Conservation (phyloP, 2,797 vertebrate species). For the Chrosomus eos region DNA sequence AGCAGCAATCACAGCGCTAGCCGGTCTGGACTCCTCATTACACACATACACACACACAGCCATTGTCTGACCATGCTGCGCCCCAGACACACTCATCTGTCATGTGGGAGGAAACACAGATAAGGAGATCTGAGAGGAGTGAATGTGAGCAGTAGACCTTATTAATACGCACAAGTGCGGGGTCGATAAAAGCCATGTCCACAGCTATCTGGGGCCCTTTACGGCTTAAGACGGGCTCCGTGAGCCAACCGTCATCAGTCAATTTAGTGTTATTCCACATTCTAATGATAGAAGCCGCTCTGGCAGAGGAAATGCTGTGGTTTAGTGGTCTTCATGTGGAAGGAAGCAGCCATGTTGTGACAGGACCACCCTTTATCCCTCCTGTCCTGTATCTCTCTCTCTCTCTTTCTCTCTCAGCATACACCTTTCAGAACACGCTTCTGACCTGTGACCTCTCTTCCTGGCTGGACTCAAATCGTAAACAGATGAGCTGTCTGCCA, state of each 20-base stretch:
- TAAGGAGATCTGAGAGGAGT: slow-evolving; percentile 59
- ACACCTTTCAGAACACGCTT: slow-evolving; percentile 50
- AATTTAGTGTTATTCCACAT: slow-evolving; percentile 41
- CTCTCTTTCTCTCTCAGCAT: slow-evolving; percentile 15
- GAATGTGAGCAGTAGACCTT: slow-evolving; percentile 52
- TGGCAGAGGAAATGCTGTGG: slow-evolving; percentile 34
- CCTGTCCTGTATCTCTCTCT: slow-evolving; percentile 14
- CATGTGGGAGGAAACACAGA: slow-evolving; percentile 59
- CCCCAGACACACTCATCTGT: slow-evolving; percentile 60
- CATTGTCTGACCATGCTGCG: slow-evolving; percentile 61
- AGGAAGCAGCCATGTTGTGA: slow-evolving; percentile 38
- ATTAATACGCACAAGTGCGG: slow-evolving; percentile 61
- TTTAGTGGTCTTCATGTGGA: slow-evolving; percentile 32
- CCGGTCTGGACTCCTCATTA: slow-evolving; percentile 58
- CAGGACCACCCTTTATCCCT: slow-evolving; percentile 44
- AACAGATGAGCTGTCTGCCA: slow-evolving; percentile 76
- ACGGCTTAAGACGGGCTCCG: slow-evolving; percentile 53
- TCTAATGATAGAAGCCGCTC: slow-evolving; percentile 43
- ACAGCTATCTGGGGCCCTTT: slow-evolving; percentile 58
- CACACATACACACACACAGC: slow-evolving; percentile 52
- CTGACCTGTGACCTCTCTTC: slow-evolving; percentile 74
- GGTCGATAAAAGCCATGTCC: slow-evolving; percentile 62
- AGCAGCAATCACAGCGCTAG: slow-evolving; percentile 57
- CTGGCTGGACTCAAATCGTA: slow-evolving; percentile 80
- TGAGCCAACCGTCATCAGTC: slow-evolving; percentile 58